Percentiles rank a stretch among this genome's conserved stretches.
These are phyloP conservation scores for Cyanoderma ruficeps DNA, from an alignment of 2,113 vertebrate genomes.

Conservation along the genomic window DNA sequence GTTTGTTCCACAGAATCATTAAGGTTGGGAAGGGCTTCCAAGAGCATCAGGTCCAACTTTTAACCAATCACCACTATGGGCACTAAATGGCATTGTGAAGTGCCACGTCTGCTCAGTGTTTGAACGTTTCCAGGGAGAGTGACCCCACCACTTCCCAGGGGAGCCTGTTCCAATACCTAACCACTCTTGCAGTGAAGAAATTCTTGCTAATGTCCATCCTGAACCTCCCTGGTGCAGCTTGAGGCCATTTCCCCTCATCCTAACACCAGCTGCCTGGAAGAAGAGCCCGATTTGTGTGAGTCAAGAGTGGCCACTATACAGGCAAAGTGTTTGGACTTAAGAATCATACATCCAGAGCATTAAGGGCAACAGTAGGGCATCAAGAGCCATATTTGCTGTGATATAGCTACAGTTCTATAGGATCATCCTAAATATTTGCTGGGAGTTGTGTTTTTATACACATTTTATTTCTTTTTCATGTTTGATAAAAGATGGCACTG, in stretches of 20 bases:
- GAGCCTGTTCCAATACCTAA: not conserved
- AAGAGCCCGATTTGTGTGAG: not conserved
- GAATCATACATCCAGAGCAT: not conserved
- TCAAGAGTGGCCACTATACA: not conserved
- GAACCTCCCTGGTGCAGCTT: not conserved
- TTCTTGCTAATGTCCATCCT: not conserved
- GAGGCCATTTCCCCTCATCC: not conserved
- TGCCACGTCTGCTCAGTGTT: not conserved
- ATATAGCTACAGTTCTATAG: not conserved
- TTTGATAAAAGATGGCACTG: not conserved
- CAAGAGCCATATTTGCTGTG: rapidly evolving
- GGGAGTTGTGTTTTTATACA: not conserved
- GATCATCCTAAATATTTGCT: not conserved
- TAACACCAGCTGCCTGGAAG: not conserved
- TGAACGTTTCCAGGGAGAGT: not conserved
- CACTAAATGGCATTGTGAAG: not conserved
- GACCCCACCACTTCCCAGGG: not conserved
- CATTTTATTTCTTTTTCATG: not conserved
- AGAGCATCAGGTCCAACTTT: not conserved
- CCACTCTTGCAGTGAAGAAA: not conserved
- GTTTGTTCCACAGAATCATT: not conserved
- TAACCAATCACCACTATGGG: not conserved
- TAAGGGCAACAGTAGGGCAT: not conserved
- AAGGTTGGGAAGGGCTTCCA: not conserved
- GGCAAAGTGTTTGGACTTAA: not conserved